Evolutionary conservation across 1,140 invertebrate genomes (phyloP).

Genomic region (Drosophila parvula): DNA sequence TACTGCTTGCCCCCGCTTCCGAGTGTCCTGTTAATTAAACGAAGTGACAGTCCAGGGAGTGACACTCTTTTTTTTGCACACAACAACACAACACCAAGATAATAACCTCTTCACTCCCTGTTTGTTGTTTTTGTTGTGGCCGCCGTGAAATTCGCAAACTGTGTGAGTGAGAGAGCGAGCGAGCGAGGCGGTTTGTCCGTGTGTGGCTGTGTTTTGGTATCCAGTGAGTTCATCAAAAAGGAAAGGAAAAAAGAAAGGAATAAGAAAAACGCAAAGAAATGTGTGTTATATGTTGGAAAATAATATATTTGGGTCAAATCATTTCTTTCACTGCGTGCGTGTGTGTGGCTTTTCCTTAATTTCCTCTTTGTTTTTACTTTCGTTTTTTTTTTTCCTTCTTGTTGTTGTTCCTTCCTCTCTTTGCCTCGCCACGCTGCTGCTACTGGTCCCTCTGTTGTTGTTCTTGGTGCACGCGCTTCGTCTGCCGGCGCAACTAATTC

Average conservation of each 20-base stretch:
- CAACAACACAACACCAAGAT: conserved; percentile 6
- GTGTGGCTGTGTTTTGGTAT: conserved; percentile 43
- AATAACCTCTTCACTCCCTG: conserved; percentile 6
- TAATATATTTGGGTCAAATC: conserved; percentile 44
- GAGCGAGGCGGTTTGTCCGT: conserved; percentile 3
- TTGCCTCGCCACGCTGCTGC: conserved; percentile 20
- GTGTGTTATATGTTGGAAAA: conserved; percentile 37
- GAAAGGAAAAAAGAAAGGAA: not conserved
- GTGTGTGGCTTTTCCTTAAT: conserved; percentile 25
- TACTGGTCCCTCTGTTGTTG: conserved; percentile 26
- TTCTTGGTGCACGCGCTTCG: conserved; percentile 47
- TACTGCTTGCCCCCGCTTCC: not conserved
- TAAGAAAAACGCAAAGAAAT: conserved; percentile 11
- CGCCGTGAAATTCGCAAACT: conserved; percentile 25
- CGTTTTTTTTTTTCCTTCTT: conserved; percentile 13
- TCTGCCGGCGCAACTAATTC: conserved; percentile 54
- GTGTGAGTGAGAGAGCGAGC: conserved; percentile 1
- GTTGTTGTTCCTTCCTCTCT: conserved; percentile 27
- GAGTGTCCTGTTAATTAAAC: not conserved
- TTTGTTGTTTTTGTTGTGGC: conserved; percentile 25
- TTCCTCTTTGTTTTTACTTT: conserved; percentile 33
- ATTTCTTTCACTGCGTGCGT: not conserved
- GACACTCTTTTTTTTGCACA: conserved; percentile 20
- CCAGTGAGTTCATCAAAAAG: conserved; percentile 42
- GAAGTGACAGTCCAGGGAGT: not conserved